Evolutionary conservation across 2,797 vertebrate species (phyloP).

Genomic region (Aselliscus stoliczkanus): DNA sequence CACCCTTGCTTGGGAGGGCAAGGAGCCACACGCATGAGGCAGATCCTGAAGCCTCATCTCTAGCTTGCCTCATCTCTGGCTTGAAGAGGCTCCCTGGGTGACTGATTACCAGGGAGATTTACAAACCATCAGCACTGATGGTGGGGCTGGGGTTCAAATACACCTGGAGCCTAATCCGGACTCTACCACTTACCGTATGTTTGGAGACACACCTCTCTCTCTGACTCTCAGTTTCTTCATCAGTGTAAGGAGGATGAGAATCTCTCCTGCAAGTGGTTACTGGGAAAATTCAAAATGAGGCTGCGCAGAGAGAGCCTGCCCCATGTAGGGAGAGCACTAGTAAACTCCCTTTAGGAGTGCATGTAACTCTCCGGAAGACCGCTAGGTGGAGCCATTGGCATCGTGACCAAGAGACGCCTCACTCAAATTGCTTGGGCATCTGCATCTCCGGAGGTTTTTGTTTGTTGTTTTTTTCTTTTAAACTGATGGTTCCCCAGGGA

Average conservation of each 20-base stretch:
- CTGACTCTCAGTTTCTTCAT: background rate
- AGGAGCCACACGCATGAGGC: background rate
- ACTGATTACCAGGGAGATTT: background rate
- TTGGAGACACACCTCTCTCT: background rate
- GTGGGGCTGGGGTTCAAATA: background rate
- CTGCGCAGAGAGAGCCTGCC: no score
- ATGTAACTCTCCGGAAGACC: rapidly evolving
- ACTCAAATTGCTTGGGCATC: background rate
- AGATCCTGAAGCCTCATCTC: background rate
- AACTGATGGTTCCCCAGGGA: background rate
- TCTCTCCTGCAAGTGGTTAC: background rate
- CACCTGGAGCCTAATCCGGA: background rate
- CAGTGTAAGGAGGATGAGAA: background rate
- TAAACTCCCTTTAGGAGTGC: background rate
- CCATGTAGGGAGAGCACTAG: rapidly evolving
- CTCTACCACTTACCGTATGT: background rate
- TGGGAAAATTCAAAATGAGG: background rate
- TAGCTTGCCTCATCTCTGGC: background rate
- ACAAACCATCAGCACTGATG: background rate
- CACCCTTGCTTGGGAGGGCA: background rate
- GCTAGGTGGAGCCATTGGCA: conserved; percentile 35
- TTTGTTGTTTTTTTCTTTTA: background rate
- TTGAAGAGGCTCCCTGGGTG: background rate
- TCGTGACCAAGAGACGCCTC: background rate
- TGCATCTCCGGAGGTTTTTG: background rate